Percentiles rank a stretch among this genome's conserved stretches.
phyloP scores from a whole-genome alignment of 2,113 vertebrate genomes.

The Pedetes capensis region DNA sequence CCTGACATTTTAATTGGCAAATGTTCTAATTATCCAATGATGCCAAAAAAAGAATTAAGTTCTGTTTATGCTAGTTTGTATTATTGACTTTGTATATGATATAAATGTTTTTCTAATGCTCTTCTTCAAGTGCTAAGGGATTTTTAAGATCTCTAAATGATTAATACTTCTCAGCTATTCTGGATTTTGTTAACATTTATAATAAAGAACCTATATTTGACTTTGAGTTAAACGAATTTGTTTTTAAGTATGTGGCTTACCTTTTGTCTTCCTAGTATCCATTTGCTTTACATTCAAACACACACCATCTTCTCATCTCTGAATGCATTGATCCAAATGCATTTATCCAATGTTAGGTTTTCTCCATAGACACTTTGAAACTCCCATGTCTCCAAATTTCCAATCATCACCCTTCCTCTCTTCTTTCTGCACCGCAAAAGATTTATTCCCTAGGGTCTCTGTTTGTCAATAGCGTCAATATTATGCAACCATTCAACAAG shows the following conservation, averaged over 20 bases:
- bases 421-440: fast-evolving
- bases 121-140: background rate
- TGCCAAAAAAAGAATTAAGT: background rate
- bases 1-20: background rate
- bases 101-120: background rate
- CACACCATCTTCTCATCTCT: background rate
- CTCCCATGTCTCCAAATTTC: background rate
- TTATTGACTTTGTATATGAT: background rate
- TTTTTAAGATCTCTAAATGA: background rate
- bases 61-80: background rate
- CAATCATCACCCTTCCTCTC: background rate
- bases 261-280: background rate
- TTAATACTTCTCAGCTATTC: background rate
- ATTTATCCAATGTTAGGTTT: background rate
- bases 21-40: background rate
- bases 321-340: background rate
- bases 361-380: background rate
- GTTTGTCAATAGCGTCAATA: background rate
- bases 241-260: background rate
- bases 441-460: too few relatives aligned
- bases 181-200: constrained; percentile 3
- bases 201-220: background rate
- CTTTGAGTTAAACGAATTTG: background rate
- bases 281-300: background rate
- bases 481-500: background rate